Percentiles rank a stretch among this genome's conserved stretches.
phyloP scores from a whole-genome alignment of 2,113 vertebrate genomes.

The Anarhynchus alexandrinus region DNA sequence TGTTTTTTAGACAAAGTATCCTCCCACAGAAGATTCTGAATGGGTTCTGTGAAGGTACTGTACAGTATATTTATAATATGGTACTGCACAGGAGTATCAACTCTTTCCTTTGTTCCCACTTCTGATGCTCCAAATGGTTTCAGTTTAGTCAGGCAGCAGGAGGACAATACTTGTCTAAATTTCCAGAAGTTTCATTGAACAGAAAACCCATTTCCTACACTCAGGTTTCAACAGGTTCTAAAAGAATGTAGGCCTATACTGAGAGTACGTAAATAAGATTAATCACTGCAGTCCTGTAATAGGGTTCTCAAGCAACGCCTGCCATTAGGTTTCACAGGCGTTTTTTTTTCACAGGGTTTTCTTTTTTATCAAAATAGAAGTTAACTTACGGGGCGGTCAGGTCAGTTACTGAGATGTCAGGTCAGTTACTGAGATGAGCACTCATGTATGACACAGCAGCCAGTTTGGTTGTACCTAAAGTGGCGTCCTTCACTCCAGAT shows the following conservation, averaged over 20 bases:
- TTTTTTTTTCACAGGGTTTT: too few relatives aligned
- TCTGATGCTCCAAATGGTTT: background rate
- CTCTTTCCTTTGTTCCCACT: background rate
- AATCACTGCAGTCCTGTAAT: too few relatives aligned
- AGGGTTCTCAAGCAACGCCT: too few relatives aligned
- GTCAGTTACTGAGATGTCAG: background rate
- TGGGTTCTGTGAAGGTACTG: background rate
- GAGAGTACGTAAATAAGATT: too few relatives aligned
- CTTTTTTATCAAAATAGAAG: too few relatives aligned
- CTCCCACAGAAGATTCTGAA: background rate
- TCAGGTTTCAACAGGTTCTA: too few relatives aligned
- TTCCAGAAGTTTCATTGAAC: too few relatives aligned
- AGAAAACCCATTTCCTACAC: too few relatives aligned
- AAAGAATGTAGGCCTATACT: too few relatives aligned
- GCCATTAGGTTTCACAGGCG: too few relatives aligned
- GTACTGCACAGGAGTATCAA: background rate
- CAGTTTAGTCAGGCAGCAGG: background rate
- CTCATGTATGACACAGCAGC: background rate
- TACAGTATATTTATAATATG: background rate
- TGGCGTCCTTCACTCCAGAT: background rate
- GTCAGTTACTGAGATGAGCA: too few relatives aligned
- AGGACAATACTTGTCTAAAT: background rate
- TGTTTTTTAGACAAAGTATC: background rate
- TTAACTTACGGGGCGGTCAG: too few relatives aligned
- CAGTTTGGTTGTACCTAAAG: background rate